Conservation (phyloP, 2,888 invertebrate genomes). For the Graphium colonna region DNA sequence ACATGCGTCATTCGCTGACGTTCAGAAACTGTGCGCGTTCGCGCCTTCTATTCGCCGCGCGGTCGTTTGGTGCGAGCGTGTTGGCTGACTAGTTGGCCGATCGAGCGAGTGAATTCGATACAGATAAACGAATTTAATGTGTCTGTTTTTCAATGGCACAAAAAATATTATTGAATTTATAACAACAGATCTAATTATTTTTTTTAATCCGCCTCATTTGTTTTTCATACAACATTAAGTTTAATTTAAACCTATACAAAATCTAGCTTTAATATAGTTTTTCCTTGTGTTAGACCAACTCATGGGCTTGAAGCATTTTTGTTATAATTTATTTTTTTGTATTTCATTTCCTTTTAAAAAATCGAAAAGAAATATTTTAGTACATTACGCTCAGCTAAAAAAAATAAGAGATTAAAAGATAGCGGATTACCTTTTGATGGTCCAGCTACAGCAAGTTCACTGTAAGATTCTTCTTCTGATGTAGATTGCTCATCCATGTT, state of each 20-base stretch:
- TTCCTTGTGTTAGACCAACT: too few relatives aligned
- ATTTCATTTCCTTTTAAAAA: too few relatives aligned
- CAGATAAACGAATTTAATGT: slow-evolving; percentile 12
- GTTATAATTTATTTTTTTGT: too few relatives aligned
- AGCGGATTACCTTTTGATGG: slow-evolving; percentile 27
- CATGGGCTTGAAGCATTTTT: too few relatives aligned
- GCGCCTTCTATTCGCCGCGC: slow-evolving; percentile 22
- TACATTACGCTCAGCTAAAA: too few relatives aligned
- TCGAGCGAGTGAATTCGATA: slow-evolving; percentile 15
- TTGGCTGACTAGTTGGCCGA: slow-evolving; percentile 22
- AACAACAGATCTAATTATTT: too few relatives aligned
- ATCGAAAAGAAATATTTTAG: too few relatives aligned
- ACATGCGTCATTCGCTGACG: slow-evolving; percentile 32
- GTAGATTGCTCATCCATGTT: slow-evolving; percentile 27
- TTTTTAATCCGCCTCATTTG: too few relatives aligned
- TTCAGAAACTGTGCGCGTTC: slow-evolving; percentile 32
- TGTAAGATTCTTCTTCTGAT: slow-evolving; percentile 20
- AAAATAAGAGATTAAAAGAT: too few relatives aligned
- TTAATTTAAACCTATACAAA: too few relatives aligned
- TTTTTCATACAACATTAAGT: too few relatives aligned
- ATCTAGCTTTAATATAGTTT: too few relatives aligned
- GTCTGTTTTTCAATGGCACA: slow-evolving; percentile 4
- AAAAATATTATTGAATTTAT: neutral
- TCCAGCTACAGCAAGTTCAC: slow-evolving; percentile 25
- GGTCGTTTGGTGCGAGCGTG: slow-evolving; percentile 13